Percentiles rank a stretch among this genome's conserved stretches.
phyloP scores from a whole-genome alignment of 2,888 invertebrate species.

The Cheilosia soror region DNA sequence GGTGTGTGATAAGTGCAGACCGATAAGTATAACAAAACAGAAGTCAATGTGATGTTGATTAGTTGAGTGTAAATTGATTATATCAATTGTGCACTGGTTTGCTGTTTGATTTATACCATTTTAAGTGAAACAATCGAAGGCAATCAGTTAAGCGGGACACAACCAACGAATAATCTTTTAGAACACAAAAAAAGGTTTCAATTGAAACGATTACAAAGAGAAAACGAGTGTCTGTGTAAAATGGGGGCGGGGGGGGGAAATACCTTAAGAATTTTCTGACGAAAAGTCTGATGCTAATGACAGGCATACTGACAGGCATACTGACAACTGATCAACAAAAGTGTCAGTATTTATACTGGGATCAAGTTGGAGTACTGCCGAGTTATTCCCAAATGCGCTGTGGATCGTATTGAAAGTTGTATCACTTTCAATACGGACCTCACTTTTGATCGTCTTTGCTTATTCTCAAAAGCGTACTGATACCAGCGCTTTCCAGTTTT shows the following conservation, averaged over 20 bases:
- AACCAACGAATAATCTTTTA: slow-evolving; percentile 29
- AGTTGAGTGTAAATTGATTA: slow-evolving; percentile 71
- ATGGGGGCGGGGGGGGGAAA: too few species aligned
- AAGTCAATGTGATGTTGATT: slow-evolving; percentile 69
- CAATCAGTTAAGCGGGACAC: slow-evolving; percentile 36
- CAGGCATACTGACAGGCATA: neutral
- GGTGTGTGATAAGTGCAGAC: slow-evolving; percentile 46
- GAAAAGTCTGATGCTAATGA: too few species aligned
- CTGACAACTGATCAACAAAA: slow-evolving; percentile 44
- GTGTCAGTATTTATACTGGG: slow-evolving; percentile 11
- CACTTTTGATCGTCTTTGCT: too few species aligned
- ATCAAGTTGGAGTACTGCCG: neutral
- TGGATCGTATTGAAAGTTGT: too few species aligned
- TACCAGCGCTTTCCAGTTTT: too few species aligned
- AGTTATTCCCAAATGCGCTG: too few species aligned
- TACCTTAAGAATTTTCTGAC: too few species aligned
- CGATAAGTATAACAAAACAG: slow-evolving; percentile 59
- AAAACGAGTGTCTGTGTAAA: neutral
- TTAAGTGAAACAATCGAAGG: slow-evolving; percentile 33
- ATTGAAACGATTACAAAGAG: slow-evolving; percentile 49
- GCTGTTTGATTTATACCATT: slow-evolving; percentile 37
- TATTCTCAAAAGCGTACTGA: too few species aligned
- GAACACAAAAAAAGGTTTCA: slow-evolving; percentile 23
- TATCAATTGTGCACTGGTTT: slow-evolving; percentile 53
- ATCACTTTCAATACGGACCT: too few species aligned